Conservation (phyloP, 53 echinoderm and acorn worm species). For the Echinarachnius parma region DNA sequence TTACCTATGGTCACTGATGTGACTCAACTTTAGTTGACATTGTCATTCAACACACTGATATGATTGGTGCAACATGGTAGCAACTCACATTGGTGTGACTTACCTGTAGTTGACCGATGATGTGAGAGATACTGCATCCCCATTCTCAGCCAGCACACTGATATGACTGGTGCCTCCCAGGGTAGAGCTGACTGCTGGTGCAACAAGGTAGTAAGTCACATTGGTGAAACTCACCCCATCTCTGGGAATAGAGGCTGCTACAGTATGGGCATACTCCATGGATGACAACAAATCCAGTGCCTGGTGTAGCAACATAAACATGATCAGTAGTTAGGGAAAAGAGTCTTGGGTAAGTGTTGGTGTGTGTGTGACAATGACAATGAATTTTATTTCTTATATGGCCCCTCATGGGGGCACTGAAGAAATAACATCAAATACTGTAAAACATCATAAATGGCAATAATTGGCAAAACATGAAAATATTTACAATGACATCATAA, state of each 20-base stretch:
- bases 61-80: no score
- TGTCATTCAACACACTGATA: no score
- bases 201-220: conserved; percentile 30
- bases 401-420: background rate
- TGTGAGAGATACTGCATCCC: conserved; percentile 60
- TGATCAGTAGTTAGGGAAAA: no score
- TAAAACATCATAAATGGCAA: no score
- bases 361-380: background rate
- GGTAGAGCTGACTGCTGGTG: conserved; percentile 3
- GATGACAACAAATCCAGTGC: conserved; percentile 27
- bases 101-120: conserved; percentile 63
- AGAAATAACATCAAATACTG: no score
- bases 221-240: conserved; percentile 45
- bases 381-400: background rate
- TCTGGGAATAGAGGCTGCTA: conserved; percentile 36
- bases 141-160: conserved; percentile 54
- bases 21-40: no score
- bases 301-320: no score
- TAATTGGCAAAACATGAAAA: no score
- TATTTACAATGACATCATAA: no score
- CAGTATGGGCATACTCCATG: conserved; percentile 33
- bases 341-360: no score
- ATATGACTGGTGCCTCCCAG: conserved; percentile 64
- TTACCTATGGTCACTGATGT: no score
- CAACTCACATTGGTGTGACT: no score